Base-by-base conservation (phyloP, 2,113 vertebrate species). In the Delphinus delphis region DNA sequence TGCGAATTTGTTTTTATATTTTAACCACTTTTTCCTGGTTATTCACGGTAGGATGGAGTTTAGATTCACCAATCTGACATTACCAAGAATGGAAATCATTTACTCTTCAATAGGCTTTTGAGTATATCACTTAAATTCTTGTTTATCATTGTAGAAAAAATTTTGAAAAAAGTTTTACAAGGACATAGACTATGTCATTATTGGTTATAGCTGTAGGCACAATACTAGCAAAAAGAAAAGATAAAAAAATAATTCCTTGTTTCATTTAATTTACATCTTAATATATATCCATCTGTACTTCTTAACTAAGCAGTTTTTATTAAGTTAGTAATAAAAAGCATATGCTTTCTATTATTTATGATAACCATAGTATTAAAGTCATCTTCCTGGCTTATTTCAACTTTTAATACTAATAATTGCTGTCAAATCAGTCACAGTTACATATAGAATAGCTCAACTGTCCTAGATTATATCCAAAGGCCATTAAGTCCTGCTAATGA, bases 401-500 rank as follows among this genome's bases (percentile, higher is more conserved):
- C 1, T 53, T 96, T 50, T 71, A 87, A 93, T 88, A 26, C 47
- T 26, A 94, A 44, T 47, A 92, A 92, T 77, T 83, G 25, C 10
- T 92, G 36, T 53, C 85, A 97, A 97, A 85, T 95, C 90, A 18
- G 0, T 94, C 50, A 73, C 23, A n/a, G 5, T 80, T 89, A 93
- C 93, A 97, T 79, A 93, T 6, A 95, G 33, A 81, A 80, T 96
- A 97, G 25, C 44, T 73, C 38, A 84, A 68, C 73, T 77, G 20
- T 94, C 93, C 41, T 67, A 31, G 63, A 47, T 95, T 94, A 50
- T 65, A 96, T 97, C 81, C 50, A 93, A 83, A 38, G 92, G 17
- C 58, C 97, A 0, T 95, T 95, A 93, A 93, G 67, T 97, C 93
- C 82, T 97, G 62, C 79, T 97, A 98, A 95, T 98, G 53, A 97